phyloP scores from a whole-genome alignment of 2,888 invertebrate genomes.

The Cosmopolites sordidus region DNA sequence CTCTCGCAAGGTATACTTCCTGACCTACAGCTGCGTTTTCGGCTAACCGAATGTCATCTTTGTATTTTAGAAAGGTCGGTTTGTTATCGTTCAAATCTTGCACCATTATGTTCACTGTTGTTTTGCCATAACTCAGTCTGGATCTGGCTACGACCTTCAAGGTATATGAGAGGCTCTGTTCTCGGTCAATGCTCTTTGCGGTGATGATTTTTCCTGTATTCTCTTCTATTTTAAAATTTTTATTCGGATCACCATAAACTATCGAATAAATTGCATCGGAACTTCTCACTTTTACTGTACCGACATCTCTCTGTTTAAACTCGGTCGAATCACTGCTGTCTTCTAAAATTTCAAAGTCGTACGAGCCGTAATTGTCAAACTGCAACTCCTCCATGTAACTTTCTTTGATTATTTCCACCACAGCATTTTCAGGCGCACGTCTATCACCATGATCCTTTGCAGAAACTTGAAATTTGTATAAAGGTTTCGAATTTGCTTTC shows the following conservation, averaged over 20 bases:
- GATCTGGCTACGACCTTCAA: slow-evolving; percentile 77
- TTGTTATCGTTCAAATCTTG: slow-evolving; percentile 89
- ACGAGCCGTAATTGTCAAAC: slow-evolving; percentile 72
- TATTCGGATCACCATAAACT: slow-evolving; percentile 72
- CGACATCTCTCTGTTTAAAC: slow-evolving; percentile 67
- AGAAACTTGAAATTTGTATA: slow-evolving; percentile 70
- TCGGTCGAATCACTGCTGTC: slow-evolving; percentile 56
- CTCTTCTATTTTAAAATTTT: slow-evolving; percentile 76
- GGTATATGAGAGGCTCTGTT: slow-evolving; percentile 70
- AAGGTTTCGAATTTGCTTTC: slow-evolving; percentile 59
- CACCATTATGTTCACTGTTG: slow-evolving; percentile 74
- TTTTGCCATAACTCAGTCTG: slow-evolving; percentile 71
- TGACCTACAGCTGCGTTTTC: slow-evolving; percentile 93
- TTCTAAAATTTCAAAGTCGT: slow-evolving; percentile 79
- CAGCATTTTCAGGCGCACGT: slow-evolving; percentile 66
- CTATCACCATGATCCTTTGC: slow-evolving; percentile 79
- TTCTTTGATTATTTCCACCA: slow-evolving; percentile 75
- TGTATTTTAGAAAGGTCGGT: slow-evolving; percentile 75
- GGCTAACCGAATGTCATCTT: slow-evolving; percentile 72
- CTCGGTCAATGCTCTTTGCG: slow-evolving; percentile 76
- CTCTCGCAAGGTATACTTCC: slow-evolving; percentile 84
- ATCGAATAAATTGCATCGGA: slow-evolving; percentile 63
- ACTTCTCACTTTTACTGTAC: slow-evolving; percentile 62
- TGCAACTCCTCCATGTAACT: slow-evolving; percentile 68
- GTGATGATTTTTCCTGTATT: slow-evolving; percentile 74